Evolutionary conservation across 2,888 invertebrate species (phyloP), one percentile per base, ranked within the genome.

Genomic region (Lithophane socia): DNA sequence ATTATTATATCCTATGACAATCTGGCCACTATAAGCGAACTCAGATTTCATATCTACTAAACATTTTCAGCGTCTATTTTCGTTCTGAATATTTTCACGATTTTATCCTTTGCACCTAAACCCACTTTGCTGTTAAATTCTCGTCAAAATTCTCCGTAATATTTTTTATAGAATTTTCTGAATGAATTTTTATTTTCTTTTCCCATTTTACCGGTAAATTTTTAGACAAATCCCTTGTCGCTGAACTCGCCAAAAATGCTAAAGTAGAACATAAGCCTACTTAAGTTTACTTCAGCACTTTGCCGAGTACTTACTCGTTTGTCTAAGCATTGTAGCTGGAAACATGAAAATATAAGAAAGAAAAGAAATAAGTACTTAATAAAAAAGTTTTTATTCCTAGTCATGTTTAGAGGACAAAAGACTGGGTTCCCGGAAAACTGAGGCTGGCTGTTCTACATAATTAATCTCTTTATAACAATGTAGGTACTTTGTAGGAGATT

Each of bases 181-280:
- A 61, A 10, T 4, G 37, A 29, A n/a, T 44, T 65, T 83, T 84
- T 60, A 4, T 10, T 69, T 44, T 61, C 18, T 21, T 69, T 80
- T 63, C 12, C 18, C n/a, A 80, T 73, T 73, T 71, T 37, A 21
- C 18, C 21, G 16, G 52, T 60, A 37, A 37, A 13, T 73, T 81
- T 83, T 84, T 72, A 73, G 58, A 79, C 58, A 67, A 85, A 80
- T 73, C 85, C 85, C 69, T 42, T 85, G 69, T 67, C 70, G 12
- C 29, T 80, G 47, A 61, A 47, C 60, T 65, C 24, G 16, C 29
- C 5, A n/a, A 42, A 76, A 71, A 56, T n/a, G 29, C 54, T 29
- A 13, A 78, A 80, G 67, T 56, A 68, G 65, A 61, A 49, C 65
- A 16, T 84, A 82, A 82, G 81, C 84, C 71, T 79, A 37, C 80